Percentiles rank a stretch among this genome's conserved stretches.
phyloP scores from a whole-genome alignment of 2,888 invertebrate species.

The Conistra vaccinii region DNA sequence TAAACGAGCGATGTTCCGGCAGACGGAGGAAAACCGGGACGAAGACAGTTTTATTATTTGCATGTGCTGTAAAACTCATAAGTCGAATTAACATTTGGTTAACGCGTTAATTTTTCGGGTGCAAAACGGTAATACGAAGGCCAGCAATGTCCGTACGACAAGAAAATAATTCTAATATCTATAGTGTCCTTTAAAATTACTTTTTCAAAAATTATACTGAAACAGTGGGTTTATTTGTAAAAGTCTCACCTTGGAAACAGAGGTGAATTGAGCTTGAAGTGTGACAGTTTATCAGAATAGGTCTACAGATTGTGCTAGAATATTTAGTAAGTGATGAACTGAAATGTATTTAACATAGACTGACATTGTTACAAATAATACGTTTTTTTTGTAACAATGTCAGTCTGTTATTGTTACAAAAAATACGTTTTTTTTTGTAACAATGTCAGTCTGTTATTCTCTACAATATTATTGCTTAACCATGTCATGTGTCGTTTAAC shows the following conservation, averaged over 20 bases:
- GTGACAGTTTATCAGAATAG: neutral
- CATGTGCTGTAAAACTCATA: slow-evolving; percentile 18
- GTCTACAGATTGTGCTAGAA: neutral
- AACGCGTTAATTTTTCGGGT: slow-evolving; percentile 6
- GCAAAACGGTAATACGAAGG: slow-evolving; percentile 5
- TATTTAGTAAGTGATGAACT: neutral
- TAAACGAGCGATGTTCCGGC: slow-evolving; percentile 42
- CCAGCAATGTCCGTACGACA: neutral
- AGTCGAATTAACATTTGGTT: neutral
- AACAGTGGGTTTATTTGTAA: neutral
- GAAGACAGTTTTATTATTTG: slow-evolving; percentile 55
- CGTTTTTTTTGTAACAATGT: too few species aligned
- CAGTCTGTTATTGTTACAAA: neutral
- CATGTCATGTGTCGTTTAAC: slow-evolving; percentile 20
- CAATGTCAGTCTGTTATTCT: too few species aligned
- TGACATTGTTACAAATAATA: too few species aligned
- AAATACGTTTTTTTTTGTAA: neutral
- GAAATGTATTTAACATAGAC: neutral
- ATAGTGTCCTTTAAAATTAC: neutral
- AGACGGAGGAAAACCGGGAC: slow-evolving; percentile 41
- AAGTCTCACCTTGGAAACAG: neutral
- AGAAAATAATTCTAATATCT: neutral
- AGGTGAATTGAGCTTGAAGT: neutral
- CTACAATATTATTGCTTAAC: slow-evolving; percentile 28
- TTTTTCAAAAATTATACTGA: neutral